Evolutionary conservation across 2,888 invertebrate species (phyloP), one percentile per base, ranked within the genome.

Genomic region (Copidosoma aretas): DNA sequence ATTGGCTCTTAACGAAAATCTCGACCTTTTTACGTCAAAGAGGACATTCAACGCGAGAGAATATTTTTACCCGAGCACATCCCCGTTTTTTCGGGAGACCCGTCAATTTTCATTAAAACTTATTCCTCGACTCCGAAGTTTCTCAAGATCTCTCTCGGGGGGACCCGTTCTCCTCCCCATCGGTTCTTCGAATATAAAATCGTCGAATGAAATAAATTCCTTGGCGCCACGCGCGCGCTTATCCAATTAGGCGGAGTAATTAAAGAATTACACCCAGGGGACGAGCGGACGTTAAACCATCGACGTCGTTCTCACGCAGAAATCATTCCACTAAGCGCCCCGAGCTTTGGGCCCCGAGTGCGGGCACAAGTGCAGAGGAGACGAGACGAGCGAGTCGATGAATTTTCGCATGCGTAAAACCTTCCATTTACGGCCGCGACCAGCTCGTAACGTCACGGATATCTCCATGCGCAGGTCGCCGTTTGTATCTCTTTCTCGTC

Each of bases 221-320:
- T 75, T 79, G 82, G 81, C 82, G 81, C 82, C 81, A 80, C 79
- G 79, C 59, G 79, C 24, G n/a, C 80, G 78, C 76, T 70, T 56
- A 57, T 78, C 82, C 82, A 82, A 83, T 82, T 83, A 82, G 82
- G 77, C 76, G 75, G 60, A 75, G 79, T 79, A 80, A 82, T 83
- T 82, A 82, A 79, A 77, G 78, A 79, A 79, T 80, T 79, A 78
- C 74, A 73, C 69, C 52, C 56, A 41, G 58, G n/a, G n/a, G 21
- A 19, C 43, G 57, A 54, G 32, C 10, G 43, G 43, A 46, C 43
- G 43, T 15, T 8, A 46, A 46, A 46, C 3, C 15, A 46, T 14
- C 43, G 8, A 15, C 43, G 4, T 46, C 43, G 43, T 46, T 17
- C 17, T 46, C 43, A 46, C 32, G 32, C 3, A 32, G 32, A 32